phyloP scores from a whole-genome alignment of 1,140 invertebrate genomes.

The Drosophila quadrilineata region DNA sequence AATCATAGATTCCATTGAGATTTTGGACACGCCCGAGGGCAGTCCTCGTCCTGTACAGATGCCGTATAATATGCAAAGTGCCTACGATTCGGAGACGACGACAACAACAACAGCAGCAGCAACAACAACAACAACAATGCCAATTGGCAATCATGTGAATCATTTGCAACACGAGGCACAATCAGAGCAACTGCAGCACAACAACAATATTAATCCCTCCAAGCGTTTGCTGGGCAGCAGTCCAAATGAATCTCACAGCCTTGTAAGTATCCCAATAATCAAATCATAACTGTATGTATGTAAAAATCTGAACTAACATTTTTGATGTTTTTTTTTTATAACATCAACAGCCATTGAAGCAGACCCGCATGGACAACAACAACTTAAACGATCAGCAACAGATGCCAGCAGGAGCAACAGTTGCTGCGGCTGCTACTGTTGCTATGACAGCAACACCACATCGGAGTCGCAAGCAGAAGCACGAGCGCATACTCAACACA shows the following conservation, averaged over 20 bases:
- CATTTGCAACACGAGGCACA: slow-evolving; percentile 14
- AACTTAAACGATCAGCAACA: slow-evolving; percentile 12
- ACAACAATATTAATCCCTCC: no score
- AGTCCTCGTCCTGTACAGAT: slow-evolving; percentile 65
- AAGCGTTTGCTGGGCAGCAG: no score
- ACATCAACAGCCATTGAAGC: no score
- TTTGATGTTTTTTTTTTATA: no score
- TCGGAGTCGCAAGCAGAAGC: slow-evolving; percentile 72
- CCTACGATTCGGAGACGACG: slow-evolving; percentile 45
- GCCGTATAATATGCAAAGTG: slow-evolving; percentile 32
- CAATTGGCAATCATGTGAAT: no score
- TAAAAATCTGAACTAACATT: no score
- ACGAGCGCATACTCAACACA: slow-evolving; percentile 66
- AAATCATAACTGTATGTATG: no score
- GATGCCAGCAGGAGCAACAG: slow-evolving; percentile 5
- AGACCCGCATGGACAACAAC: no score
- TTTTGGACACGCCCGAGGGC: slow-evolving; percentile 73
- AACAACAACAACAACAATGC: slow-evolving; percentile 39
- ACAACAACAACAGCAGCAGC: slow-evolving; percentile 27
- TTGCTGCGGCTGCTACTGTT: not conserved
- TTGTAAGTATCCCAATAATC: no score
- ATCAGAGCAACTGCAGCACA: slow-evolving; percentile 49
- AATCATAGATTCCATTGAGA: slow-evolving; percentile 75
- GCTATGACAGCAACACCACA: slow-evolving; percentile 38
- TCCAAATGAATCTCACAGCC: no score